Evolutionary conservation across 37 sponge, comb jelly and placozoan genomes (phyloP).

Genomic region (Aplysina aerophoba): DNA sequence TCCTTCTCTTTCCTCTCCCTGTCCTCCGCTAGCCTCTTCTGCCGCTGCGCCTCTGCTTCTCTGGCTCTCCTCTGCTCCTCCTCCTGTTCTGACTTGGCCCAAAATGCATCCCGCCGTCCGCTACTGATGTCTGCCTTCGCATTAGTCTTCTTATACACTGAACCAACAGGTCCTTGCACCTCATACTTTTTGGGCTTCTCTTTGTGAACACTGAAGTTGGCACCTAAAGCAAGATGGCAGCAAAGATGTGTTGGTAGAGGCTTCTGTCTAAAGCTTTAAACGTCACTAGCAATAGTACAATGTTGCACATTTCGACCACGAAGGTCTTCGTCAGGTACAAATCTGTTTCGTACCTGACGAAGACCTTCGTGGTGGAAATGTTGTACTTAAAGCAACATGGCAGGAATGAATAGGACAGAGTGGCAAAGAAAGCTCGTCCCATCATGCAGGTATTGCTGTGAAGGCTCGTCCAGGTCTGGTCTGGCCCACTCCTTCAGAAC

Average conservation of each 20-base stretch:
- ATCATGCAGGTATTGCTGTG: too few species aligned
- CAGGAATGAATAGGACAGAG: background rate
- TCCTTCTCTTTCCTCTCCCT: conserved; percentile 36
- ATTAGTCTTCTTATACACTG: conserved; percentile 82
- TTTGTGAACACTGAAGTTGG: conserved; percentile 89
- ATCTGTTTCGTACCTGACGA: too few species aligned
- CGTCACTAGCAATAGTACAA: too few species aligned
- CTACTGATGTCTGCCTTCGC: conserved; percentile 68
- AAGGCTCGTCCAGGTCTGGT: too few species aligned
- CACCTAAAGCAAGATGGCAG: conserved; percentile 54
- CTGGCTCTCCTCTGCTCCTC: conserved; percentile 6
- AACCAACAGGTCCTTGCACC: conserved; percentile 74
- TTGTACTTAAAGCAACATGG: too few species aligned
- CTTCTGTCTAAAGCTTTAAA: too few species aligned
- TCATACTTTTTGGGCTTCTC: conserved; percentile 76
- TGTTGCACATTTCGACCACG: too few species aligned
- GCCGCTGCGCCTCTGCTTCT: conserved; percentile 21
- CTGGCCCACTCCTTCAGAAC: too few species aligned
- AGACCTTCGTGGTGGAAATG: too few species aligned
- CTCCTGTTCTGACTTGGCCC: conserved; percentile 72
- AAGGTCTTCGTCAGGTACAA: too few species aligned
- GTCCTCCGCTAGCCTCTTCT: conserved; percentile 8
- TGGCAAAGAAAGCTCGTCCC: background rate
- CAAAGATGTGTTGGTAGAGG: too few species aligned
- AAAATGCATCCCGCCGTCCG: conserved; percentile 70